Base-by-base conservation (phyloP, 2,888 invertebrate genomes). In the Hypselothyrea guttata region DNA sequence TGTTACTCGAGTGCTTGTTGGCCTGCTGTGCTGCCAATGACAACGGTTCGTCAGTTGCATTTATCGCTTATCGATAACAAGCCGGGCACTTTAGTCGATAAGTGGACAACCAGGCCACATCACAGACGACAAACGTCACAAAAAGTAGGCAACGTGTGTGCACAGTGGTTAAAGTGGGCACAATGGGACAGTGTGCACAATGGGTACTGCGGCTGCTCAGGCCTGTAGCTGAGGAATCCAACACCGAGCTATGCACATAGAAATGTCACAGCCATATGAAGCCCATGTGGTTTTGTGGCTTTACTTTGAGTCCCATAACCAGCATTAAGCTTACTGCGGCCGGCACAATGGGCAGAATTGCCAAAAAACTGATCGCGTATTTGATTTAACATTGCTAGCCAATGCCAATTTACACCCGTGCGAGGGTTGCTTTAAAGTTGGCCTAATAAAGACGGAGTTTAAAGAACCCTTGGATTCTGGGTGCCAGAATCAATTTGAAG, bases 241-340 rank as follows among this genome's bases (percentile, higher is more conserved):
- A n/a, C n/a, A n/a, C n/a, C n/a, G n/a, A n/a, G n/a, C n/a, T n/a
- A n/a, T n/a, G n/a, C n/a, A n/a, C n/a, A n/a, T n/a, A n/a, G n/a
- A n/a, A n/a, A 5, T 64, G 71, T 59, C 47, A 54, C 42, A 54
- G 44, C 8, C 62, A 55, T 52, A 51, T 57, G 66, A 56, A 48
- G 51, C 40, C 38, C 49, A 38, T 63, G 70, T 45, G 70, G 63
- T 63, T 56, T 55, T 63, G 66, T 33, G 63, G 69, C 56, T 48
- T 44, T 33, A 13, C 52, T 18, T 8, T 46, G 40, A 48, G 40
- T 69, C 63, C 53, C 63, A 11, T 11, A 15, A 22, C 18, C 46
- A 47, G 37, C 46, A 27, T 30, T 11, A 46, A 34, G 34, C 34
- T 44, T 15, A 51, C 27, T 30, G 9, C 12, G 1, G 16, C 11